Evolutionary conservation across 2,797 vertebrate species (phyloP).

Genomic region (Channa striata): DNA sequence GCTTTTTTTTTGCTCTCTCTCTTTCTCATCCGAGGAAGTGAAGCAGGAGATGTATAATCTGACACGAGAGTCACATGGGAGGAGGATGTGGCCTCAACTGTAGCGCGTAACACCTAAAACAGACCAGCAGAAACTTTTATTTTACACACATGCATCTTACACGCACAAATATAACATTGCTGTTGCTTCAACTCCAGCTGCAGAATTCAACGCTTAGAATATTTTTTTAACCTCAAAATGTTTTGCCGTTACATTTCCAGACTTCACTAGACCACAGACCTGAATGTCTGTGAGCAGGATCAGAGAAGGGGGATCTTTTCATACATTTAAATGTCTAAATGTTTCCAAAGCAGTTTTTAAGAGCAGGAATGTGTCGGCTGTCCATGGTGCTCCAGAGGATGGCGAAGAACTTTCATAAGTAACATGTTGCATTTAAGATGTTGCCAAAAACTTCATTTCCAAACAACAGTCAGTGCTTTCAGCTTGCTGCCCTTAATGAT

Average conservation of each 20-base stretch:
- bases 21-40: conserved; percentile 32
- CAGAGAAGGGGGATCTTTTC: neutral
- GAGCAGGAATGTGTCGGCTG: neutral
- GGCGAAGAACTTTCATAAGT: neutral
- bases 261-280: neutral
- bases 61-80: conserved; percentile 41
- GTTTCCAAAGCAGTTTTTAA: neutral
- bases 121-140: conserved; percentile 20
- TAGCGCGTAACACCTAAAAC: conserved; percentile 4
- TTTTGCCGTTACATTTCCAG: neutral
- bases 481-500: conserved; percentile 15
- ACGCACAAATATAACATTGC: neutral
- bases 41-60: conserved; percentile 54
- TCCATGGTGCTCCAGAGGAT: neutral
- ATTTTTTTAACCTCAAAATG: neutral
- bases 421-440: neutral
- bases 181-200: neutral
- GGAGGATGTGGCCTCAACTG: conserved; percentile 46
- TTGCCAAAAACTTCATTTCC: neutral
- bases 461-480: neutral
- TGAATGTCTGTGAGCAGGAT: neutral
- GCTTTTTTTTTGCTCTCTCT: conserved; percentile 7
- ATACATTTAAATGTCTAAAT: neutral
- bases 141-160: neutral
- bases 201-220: neutral